Evolutionary conservation across 2,797 vertebrate species (phyloP), one percentile per base, ranked within the genome.

Genomic region (Gobio occitaniae): DNA sequence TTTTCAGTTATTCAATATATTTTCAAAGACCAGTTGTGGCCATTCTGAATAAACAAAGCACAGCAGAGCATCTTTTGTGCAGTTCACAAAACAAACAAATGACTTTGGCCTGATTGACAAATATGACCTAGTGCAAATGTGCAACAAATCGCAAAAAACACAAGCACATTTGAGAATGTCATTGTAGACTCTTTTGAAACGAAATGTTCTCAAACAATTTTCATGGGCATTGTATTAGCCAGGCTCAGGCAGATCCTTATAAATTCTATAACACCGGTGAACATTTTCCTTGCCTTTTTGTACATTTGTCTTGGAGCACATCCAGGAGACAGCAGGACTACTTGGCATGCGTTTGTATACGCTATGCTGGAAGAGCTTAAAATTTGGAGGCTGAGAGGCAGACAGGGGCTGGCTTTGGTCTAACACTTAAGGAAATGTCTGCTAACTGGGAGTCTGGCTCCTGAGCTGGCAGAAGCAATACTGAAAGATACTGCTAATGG

Each of bases 261-360:
- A 76, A 88, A 87, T 87, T 82, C 89, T 90, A 81, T 89, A 91
- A 90, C 91, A 92, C 83, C 72, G 78, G 88, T 89, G 88, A 90
- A 91, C 86, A 88, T 93, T 94, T 91, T 84, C 90, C 84, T 85
- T 89, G 82, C 86, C 69, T 90, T 89, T 90, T 92, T 91, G 86
- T 82, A 84, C 88, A 82, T 95, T 95, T 94, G 85, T 90, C 85
- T 95, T 95, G 94, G 93, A 89, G 79, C 52, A 0, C 2, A 25
- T 93, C 91, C 95, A 95, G 93, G 90, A 94, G 93, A 93, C 93
- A 90, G 92, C 89, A 85, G 93, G 93, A 88, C 91, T 89, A 72
- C 90, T 92, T 94, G 94, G 93, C 92, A 76, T 78, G 68, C 79
- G 85, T 86, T 82, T 65, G 80, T 48, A 86, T 10, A 84, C 81